Evolutionary conservation across 2,888 invertebrate genomes (phyloP).

Genomic region (Tetrapedia diversipes): DNA sequence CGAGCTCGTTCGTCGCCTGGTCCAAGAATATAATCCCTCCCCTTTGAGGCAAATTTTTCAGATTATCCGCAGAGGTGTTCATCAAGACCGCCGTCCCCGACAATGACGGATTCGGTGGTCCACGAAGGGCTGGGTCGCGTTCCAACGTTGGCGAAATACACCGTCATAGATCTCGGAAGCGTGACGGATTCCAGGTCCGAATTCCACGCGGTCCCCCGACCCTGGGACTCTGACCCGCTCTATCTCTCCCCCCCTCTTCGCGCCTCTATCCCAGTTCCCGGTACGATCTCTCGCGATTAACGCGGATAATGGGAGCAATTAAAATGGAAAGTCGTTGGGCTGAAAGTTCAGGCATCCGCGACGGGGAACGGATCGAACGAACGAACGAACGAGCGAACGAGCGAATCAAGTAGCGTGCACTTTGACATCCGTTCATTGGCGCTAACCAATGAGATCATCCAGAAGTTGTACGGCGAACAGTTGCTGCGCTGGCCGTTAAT

Average conservation of each 20-base stretch:
- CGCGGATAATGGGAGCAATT: slow-evolving; percentile 10
- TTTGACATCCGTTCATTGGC: slow-evolving; percentile 58
- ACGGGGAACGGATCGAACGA: slow-evolving; percentile 27
- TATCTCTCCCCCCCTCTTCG: not conserved
- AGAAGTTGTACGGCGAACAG: slow-evolving; percentile 52
- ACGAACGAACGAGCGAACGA: slow-evolving; percentile 27
- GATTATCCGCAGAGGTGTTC: not conserved
- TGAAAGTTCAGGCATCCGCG: slow-evolving; percentile 11
- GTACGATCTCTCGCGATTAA: not conserved
- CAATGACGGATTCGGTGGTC: not conserved
- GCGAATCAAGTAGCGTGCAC: slow-evolving; percentile 47
- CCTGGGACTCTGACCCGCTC: not conserved
- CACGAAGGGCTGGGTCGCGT: slow-evolving; percentile 19
- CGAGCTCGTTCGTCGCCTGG: no score
- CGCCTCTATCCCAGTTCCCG: not conserved
- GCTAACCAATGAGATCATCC: slow-evolving; percentile 66
- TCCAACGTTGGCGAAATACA: slow-evolving; percentile 28
- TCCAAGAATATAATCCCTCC: not conserved
- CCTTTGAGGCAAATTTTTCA: not conserved
- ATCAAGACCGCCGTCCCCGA: not conserved
- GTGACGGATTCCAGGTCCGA: slow-evolving; percentile 11
- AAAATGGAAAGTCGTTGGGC: slow-evolving; percentile 20
- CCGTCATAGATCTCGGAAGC: slow-evolving; percentile 33
- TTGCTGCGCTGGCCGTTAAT: slow-evolving; percentile 59
- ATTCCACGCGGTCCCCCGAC: slow-evolving; percentile 24